These are phyloP conservation scores for Callocephalon fimbriatum DNA, from an alignment of 2,113 vertebrate species.

Conservation along the genomic window DNA sequence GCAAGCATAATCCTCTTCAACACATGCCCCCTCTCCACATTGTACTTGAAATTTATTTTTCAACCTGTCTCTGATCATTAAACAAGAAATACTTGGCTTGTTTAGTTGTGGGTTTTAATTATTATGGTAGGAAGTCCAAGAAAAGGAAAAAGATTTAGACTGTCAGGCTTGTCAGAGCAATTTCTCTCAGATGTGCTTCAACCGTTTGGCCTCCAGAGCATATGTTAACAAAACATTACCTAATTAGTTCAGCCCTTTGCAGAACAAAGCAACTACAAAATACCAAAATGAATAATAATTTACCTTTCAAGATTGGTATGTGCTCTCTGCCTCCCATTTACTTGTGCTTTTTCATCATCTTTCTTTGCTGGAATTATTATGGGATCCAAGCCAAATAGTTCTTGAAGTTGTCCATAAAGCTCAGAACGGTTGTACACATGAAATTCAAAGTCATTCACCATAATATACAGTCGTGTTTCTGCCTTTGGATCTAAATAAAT, in stretches of 20 bases:
- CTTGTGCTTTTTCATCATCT: constrained; percentile 85
- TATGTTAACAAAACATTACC: not conserved
- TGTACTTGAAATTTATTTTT: constrained; percentile 3
- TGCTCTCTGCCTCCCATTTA: constrained; percentile 80
- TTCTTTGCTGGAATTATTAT: constrained; percentile 87
- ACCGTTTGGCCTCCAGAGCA: not conserved
- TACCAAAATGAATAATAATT: not conserved
- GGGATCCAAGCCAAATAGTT: constrained; percentile 94
- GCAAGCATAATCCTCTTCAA: not conserved
- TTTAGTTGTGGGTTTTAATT: not conserved
- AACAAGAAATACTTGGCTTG: not conserved
- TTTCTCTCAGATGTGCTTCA: not conserved
- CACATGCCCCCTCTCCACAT: not conserved
- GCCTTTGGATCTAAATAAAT: constrained; percentile 90
- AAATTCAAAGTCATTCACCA: constrained; percentile 97
- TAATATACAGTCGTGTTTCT: constrained; percentile 95
- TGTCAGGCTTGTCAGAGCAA: constrained; percentile 26
- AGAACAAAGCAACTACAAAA: constrained; percentile 38
- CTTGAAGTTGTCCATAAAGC: constrained; percentile 92
- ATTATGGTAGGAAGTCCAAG: not conserved
- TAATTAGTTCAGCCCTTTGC: constrained; percentile 26
- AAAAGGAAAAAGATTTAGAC: not conserved
- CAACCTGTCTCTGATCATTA: constrained; percentile 17
- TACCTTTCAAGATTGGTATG: constrained; percentile 87
- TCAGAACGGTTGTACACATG: constrained; percentile 97